A percentile compares a stretch with the other conserved stretches of the same genome.
Evolutionary conservation across 2,113 vertebrate species (phyloP).

Genomic region (Poeciliopsis turrubarensis): DNA sequence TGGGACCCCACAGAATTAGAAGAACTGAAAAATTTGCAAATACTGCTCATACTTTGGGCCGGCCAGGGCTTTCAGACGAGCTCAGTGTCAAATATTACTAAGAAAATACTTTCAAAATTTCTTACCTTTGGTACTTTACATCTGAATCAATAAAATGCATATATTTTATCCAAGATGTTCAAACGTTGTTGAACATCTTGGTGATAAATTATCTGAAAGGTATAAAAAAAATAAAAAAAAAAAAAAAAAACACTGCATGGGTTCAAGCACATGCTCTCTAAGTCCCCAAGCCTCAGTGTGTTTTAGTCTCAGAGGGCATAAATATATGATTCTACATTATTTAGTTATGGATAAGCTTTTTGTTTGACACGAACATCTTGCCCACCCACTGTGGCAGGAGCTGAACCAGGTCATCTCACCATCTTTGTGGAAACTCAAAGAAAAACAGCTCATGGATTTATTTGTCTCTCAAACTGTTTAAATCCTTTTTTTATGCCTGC

Average conservation of each 20-base stretch:
- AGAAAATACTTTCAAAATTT: not conserved
- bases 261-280: not conserved
- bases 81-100: no score
- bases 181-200: not conserved
- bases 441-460: not conserved
- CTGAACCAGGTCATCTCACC: constrained; percentile 19
- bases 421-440: not conserved
- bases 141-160: not conserved
- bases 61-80: not conserved
- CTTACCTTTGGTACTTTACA: not conserved
- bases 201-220: not conserved
- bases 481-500: not conserved
- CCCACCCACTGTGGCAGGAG: constrained; percentile 6
- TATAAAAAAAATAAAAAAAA: no score
- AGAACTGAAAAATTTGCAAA: no score
- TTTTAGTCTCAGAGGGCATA: constrained; percentile 3
- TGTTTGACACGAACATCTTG: constrained; percentile 5
- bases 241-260: not conserved
- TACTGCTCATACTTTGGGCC: no score
- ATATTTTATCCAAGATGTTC: no score
- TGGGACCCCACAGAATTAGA: no score
- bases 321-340: constrained; percentile 43
- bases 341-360: constrained; percentile 17
- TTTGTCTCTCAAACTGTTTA: not conserved
- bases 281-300: constrained; percentile 14